Evolutionary conservation across 2,797 vertebrate species (phyloP), one percentile per base, ranked within the genome.

Genomic region (Poecilia velifera): DNA sequence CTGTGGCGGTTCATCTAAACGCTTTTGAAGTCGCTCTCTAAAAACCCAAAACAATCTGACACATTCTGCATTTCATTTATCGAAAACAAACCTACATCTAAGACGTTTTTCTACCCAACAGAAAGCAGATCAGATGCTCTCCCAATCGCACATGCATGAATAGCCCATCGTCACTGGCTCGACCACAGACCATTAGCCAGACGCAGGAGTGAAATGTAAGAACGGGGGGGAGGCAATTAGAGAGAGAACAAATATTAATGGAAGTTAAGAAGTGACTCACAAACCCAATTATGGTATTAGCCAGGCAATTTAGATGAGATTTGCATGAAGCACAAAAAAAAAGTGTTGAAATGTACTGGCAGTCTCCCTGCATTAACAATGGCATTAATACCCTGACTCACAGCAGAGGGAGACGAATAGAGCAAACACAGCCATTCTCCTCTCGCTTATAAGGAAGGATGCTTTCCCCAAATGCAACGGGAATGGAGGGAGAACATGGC

Each of bases 241-340:
- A 82, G 85, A 68, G 88, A 89, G 91, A 94, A 92, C 90, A 94
- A 94, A 95, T 94, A 95, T 95, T 95, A 95, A 95, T 95, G 92
- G 90, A 91, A 94, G 91, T 94, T 95, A 96, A 94, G 93, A 93
- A 94, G 87, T 93, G 95, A 96, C 95, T 96, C 95, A 96, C 94
- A 96, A 96, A 96, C 96, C 96, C 95, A 96, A 97, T 97, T 97
- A 97, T 93, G 93, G 96, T 96, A 96, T 97, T 96, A 96, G 92
- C 88, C 80, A 83, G 86, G 89, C 92, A 93, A 94, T 94, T 95
- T 92, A 93, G 96, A 96, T 94, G 94, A 96, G 96, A 95, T 94
- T 95, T 94, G 96, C 93, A 92, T 96, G 94, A 95, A 94, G 94
- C 92, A 71, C 25, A 39, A 68, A 14, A 64, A 64, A 20, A 53